Evolutionary conservation across 2,888 invertebrate species (phyloP), one percentile per base, ranked within the genome.

Genomic region (Plagiodera versicolora): DNA sequence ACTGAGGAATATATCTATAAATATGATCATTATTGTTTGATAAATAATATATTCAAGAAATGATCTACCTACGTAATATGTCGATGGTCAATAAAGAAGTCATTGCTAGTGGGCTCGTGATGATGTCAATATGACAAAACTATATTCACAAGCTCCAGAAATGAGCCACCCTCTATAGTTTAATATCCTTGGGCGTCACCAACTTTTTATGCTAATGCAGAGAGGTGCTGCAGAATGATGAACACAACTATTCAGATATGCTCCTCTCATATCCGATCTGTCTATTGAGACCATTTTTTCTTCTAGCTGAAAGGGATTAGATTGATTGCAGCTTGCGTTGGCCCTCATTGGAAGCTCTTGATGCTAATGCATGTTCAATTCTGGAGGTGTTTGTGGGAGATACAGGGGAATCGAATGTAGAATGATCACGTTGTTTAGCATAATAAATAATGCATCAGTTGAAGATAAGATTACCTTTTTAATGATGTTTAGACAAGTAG

Each of bases 121-220:
- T n/a, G n/a, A n/a, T n/a, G n/a, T n/a, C n/a, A n/a, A n/a, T n/a
- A n/a, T n/a, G n/a, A n/a, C n/a, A n/a, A n/a, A n/a, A n/a, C n/a
- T n/a, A n/a, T n/a, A n/a, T n/a, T n/a, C n/a, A n/a, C n/a, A n/a
- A n/a, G n/a, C n/a, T n/a, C n/a, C n/a, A n/a, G n/a, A n/a, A n/a
- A n/a, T n/a, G n/a, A n/a, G n/a, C n/a, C n/a, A n/a, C n/a, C n/a
- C n/a, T n/a, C n/a, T n/a, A n/a, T n/a, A n/a, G n/a, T n/a, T n/a
- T n/a, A n/a, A n/a, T n/a, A n/a, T n/a, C n/a, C n/a, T n/a, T n/a
- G n/a, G n/a, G n/a, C n/a, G 47, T 56, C 56, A 60, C 60, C 52
- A 57, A 58, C 57, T 60, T 64, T 65, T 66, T 70, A 70, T 70
- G 70, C 63, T 70, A 70, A 70, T 70, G 63, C 55, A 54, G 58